A percentile compares a stretch with the other conserved stretches of the same genome.
Evolutionary conservation across 2,888 invertebrate species (phyloP).

Genomic region (Eremobia ochroleuca): DNA sequence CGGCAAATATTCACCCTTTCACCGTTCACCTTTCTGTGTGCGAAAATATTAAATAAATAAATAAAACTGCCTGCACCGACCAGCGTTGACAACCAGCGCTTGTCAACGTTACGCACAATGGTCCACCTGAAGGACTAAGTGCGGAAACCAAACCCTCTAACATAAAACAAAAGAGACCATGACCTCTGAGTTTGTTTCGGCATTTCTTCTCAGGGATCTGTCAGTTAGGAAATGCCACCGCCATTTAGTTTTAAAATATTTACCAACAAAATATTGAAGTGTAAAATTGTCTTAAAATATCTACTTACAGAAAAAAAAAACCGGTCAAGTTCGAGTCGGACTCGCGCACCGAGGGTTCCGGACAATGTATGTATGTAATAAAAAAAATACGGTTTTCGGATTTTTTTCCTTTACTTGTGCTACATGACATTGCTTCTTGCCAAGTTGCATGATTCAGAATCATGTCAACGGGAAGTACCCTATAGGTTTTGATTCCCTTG

Average conservation of each 20-base stretch:
- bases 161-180: background rate
- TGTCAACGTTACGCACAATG: background rate
- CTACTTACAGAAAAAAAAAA: background rate
- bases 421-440: no score
- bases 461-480: no score
- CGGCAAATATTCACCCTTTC: background rate
- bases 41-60: no score
- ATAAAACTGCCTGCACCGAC: background rate
- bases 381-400: no score
- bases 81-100: background rate
- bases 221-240: background rate
- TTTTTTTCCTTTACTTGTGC: no score
- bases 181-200: background rate
- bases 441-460: no score
- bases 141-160: background rate
- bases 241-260: background rate
- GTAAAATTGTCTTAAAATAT: background rate
- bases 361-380: no score
- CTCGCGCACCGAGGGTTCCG: no score
- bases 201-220: background rate
- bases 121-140: no score
- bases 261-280: background rate
- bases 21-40: no score
- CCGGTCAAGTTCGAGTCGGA: no score
- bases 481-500: no score